Base-by-base conservation (phyloP, 2,113 vertebrate species). In the Mugil cephalus region DNA sequence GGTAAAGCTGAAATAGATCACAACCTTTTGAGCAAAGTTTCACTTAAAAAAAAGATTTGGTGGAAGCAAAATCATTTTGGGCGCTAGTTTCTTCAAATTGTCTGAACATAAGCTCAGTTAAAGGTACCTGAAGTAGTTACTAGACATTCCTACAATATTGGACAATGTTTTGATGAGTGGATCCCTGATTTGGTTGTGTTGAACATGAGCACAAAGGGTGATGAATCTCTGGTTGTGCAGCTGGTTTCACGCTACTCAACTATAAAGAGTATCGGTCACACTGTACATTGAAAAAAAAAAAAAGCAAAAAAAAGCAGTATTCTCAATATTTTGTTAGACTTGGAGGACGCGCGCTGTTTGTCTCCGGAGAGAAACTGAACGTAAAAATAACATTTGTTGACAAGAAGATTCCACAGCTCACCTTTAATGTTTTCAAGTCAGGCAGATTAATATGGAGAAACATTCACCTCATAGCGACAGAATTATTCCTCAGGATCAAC, bases 381-480 rank as follows among this genome's bases (percentile, higher is more conserved):
- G 24, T 18, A 10, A 21, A 51, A 15, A 10, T 7, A 30, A 30
- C 24, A 30, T 30, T 30, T 30, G 24, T 30, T 30, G 2, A 19
- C 4, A 45, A n/a, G 10, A 30, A 72, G 11, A 54, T 36, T 34
- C 52, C 43, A 65, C 21, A 58, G 2, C 9, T n/a, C 14, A 40
- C 7, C 42, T 55, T 62, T 9, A 48, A 42, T 55, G 19, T 53
- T 67, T 30, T 45, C 6, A 51, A 66, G 10, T 19, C 34, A 34
- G 1, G 3, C 4, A 62, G 40, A 62, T 19, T 34, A 12, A 34
- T 39, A 48, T 10, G 2, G 10, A 18, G 24, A 17, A 7, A 1
- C 21, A 34, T 35, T 19, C 10, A 3, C 13, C 6, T 47, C 14
- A 11, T 13, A 12, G 10, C 18, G 46, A 60, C 2, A 19, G 6